Base-by-base conservation (phyloP, 2,113 vertebrate genomes). In the Anser brachyrhynchus region DNA sequence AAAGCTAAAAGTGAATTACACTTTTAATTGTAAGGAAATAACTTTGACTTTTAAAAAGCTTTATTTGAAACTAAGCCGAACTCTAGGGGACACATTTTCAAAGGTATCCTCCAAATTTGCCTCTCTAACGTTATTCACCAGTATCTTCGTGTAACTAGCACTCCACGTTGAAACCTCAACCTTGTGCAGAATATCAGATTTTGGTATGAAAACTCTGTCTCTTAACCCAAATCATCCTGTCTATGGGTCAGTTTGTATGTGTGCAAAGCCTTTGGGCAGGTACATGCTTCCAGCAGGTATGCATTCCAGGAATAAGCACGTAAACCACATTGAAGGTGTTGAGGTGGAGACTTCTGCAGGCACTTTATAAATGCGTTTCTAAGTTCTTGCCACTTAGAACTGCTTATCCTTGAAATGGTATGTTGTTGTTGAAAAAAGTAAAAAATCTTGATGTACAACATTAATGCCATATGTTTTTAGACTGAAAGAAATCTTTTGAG, bases 321-420 rank as follows among this genome's bases (percentile, higher is more conserved):
- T 28, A 26, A 87, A 92, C 9, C 26, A n/a, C 54, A 67, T 26
- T 8, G 72, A 74, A 33, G 59, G 71, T 26, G 65, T 92, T 1
- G 8, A 93, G 51, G 43, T 89, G 31, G 41, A 83, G 72, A 5
- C 51, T 83, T 88, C 41, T 70, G n/a, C 21, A 76, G n/a, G 8
- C 4, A 8, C 26, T 74, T 86, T 6, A 33, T 18, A 41, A 67
- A 77, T 26, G 55, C 31, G 18, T 88, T 92, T 59, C 61, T 6
- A 31, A 84, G 83, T 69, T 57, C 28, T 92, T 81, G 54, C 46
- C 37, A 29, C 61, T 94, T 72, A 57, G 46, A 91, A 54, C 2
- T 0, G 59, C 51, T 93, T 95, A 81, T 88, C 83, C 87, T 93
- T 96, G 94, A 84, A 87, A 93, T 37, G 15, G 41, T 62, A 29